Percentiles rank a stretch among this genome's conserved stretches.
Conservation (phyloP, 2,797 vertebrate species). For the Microchirus variegatus region DNA sequence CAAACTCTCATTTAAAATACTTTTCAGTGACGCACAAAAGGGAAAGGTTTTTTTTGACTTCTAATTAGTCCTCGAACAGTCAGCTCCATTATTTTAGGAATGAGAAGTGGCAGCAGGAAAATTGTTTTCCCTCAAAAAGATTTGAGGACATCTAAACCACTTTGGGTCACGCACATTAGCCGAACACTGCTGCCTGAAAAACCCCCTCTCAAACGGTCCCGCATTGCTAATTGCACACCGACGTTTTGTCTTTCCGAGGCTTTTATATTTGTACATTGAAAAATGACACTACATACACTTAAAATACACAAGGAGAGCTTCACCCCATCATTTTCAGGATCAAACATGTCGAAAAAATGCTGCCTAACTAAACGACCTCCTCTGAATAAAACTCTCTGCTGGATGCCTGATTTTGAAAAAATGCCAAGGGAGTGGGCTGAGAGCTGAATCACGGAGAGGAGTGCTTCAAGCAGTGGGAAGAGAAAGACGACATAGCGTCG, state of each 20-base stretch:
- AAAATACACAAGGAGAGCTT: too few species aligned
- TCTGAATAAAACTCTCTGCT: too few species aligned
- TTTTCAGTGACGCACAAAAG: neutral
- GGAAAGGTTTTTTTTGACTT: neutral
- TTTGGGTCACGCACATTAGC: neutral
- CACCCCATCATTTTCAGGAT: too few species aligned
- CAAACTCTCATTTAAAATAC: constrained; percentile 1
- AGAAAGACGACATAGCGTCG: too few species aligned
- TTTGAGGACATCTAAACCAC: neutral
- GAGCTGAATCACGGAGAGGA: too few species aligned
- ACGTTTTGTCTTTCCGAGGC: neutral
- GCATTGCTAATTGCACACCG: neutral
- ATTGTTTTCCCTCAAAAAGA: neutral
- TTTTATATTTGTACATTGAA: too few species aligned
- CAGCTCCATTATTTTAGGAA: constrained; percentile 8
- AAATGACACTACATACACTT: too few species aligned
- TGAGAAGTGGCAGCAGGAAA: neutral
- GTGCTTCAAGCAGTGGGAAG: too few species aligned
- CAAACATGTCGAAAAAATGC: too few species aligned
- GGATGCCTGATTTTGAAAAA: too few species aligned
- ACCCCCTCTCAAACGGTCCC: neutral
- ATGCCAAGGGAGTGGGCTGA: too few species aligned
- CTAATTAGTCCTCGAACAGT: neutral
- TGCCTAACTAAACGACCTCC: too few species aligned
- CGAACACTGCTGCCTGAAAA: neutral